Evolutionary conservation across 2,888 invertebrate genomes (phyloP).

Genomic region (Epirrhoe alternata): DNA sequence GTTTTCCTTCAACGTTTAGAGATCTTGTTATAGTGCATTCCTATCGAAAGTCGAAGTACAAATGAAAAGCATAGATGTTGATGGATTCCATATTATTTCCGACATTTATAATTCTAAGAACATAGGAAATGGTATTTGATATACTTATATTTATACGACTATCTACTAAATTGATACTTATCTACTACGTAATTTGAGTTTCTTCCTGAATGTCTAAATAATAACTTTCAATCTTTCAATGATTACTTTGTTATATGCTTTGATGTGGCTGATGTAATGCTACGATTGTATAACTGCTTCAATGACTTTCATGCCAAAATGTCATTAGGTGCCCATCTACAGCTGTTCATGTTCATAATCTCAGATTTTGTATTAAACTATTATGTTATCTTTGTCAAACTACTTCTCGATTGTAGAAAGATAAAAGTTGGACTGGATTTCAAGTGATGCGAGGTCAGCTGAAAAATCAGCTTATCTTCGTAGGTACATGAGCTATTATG

Average conservation of each 20-base stretch:
- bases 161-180: conserved; percentile 19
- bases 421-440: too few species aligned
- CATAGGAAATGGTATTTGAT: conserved; percentile 8
- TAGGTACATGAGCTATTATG: too few species aligned
- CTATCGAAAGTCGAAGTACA: too few species aligned
- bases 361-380: too few species aligned
- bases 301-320: neutral
- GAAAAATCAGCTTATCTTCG: too few species aligned
- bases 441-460: too few species aligned
- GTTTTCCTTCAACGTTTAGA: too few species aligned
- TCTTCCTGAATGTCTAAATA: conserved; percentile 25
- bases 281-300: neutral
- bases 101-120: neutral
- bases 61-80: neutral
- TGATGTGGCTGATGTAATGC: neutral
- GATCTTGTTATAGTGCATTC: too few species aligned
- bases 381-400: too few species aligned
- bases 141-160: too few species aligned
- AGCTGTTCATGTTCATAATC: too few species aligned
- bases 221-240: conserved; percentile 6
- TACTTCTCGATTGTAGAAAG: too few species aligned
- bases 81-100: neutral
- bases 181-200: conserved; percentile 18
- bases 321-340: neutral
- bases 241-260: neutral